Evolutionary conservation across 2,797 vertebrate species (phyloP).

Genomic region (Enteromius anoplus): DNA sequence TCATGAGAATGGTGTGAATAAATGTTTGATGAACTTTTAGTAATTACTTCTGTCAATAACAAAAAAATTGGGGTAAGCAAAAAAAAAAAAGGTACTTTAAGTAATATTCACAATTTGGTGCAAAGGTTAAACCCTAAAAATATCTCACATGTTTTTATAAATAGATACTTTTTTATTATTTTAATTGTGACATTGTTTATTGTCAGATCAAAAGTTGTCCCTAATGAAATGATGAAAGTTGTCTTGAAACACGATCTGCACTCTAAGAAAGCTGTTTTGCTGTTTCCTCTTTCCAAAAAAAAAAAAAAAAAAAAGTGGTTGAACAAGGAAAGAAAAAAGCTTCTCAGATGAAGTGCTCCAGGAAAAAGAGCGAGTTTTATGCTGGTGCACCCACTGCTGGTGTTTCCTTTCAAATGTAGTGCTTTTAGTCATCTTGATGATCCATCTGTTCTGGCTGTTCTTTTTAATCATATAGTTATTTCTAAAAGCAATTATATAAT

Average conservation of each 20-base stretch:
- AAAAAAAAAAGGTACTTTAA: background rate
- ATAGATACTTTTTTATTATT: background rate
- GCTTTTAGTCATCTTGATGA: background rate
- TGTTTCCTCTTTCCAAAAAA: background rate
- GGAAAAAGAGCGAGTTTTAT: background rate
- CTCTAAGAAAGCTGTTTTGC: background rate
- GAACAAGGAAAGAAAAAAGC: slow-evolving; percentile 17
- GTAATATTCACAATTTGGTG: background rate
- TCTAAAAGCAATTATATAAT: background rate
- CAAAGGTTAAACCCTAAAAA: background rate
- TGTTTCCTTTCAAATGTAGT: background rate
- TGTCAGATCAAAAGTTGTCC: background rate
- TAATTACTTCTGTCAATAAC: background rate
- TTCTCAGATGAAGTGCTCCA: slow-evolving; percentile 1
- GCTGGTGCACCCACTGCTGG: slow-evolving; percentile 17
- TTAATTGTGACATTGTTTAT: background rate
- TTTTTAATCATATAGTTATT: background rate
- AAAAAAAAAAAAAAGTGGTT: background rate
- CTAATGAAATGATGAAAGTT: background rate
- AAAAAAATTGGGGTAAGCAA: background rate
- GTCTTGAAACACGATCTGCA: background rate
- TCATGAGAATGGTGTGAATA: background rate
- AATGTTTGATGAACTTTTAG: background rate
- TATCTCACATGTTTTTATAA: background rate
- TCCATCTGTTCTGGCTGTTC: background rate